Evolutionary conservation across 1,140 invertebrate genomes (phyloP).

Genomic region (Cyrtorhinus lividipennis): DNA sequence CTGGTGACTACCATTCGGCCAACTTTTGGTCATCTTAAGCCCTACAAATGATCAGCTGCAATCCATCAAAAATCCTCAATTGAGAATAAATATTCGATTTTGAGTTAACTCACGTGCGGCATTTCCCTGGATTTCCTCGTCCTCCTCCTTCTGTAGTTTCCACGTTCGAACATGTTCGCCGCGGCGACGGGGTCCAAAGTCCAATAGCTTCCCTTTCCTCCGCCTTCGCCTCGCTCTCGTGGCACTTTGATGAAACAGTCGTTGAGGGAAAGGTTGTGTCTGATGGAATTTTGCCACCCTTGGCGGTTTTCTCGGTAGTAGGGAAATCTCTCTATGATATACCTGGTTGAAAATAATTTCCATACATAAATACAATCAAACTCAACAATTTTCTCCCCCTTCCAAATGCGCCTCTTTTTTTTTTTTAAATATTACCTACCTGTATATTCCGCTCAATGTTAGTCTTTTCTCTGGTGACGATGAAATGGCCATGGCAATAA

Average conservation of each 20-base stretch:
- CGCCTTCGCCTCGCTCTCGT: constrained; percentile 65
- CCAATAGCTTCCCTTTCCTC: constrained; percentile 96
- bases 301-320: constrained; percentile 97
- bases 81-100: too few relatives aligned
- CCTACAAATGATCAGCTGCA: too few relatives aligned
- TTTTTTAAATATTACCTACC: too few relatives aligned
- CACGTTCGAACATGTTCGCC: constrained; percentile 98
- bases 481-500: constrained; percentile 97
- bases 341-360: constrained; percentile 11
- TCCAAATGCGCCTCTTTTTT: too few relatives aligned
- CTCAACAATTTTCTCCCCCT: too few relatives aligned
- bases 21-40: too few relatives aligned
- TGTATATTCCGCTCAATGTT: constrained; percentile 95
- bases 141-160: constrained; percentile 32
- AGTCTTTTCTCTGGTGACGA: constrained; percentile 84
- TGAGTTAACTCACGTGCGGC: not conserved
- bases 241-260: constrained; percentile 97
- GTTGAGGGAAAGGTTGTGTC: constrained; percentile 94
- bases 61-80: too few relatives aligned
- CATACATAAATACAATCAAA: too few relatives aligned
- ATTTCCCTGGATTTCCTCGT: constrained; percentile 22
- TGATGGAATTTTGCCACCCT: constrained; percentile 88
- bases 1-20: too few relatives aligned
- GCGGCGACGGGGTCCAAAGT: constrained; percentile 82
- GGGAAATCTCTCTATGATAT: constrained; percentile 92